Conservation (phyloP, 2,888 invertebrate species). For the Ichneumoninae sp. region DNA sequence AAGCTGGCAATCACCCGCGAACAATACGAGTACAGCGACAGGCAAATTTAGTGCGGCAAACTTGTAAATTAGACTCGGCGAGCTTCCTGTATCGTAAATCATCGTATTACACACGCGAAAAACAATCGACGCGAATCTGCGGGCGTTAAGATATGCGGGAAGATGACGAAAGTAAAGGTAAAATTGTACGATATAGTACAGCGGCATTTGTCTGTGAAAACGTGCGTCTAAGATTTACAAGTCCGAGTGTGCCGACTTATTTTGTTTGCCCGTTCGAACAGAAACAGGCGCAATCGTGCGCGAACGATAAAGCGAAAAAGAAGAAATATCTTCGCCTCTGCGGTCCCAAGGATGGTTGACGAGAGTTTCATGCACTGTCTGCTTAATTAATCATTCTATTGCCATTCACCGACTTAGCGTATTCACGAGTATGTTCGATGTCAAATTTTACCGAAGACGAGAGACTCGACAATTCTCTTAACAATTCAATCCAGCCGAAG, state of each 20-base stretch:
- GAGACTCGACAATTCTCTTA: not conserved
- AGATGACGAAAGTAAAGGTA: not conserved
- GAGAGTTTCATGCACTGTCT: not conserved
- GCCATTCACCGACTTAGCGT: not conserved
- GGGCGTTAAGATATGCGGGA: not conserved
- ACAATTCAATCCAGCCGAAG: not conserved
- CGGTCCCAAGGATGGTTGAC: not conserved
- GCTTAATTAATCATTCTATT: not conserved
- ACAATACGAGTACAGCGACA: not conserved
- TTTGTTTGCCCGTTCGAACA: not conserved
- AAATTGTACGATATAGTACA: not conserved
- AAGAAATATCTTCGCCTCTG: not conserved
- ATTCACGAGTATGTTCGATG: not conserved
- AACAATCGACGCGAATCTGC: not conserved
- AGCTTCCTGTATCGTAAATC: conserved; percentile 31
- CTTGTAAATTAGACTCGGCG: conserved; percentile 28
- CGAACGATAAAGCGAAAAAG: not conserved
- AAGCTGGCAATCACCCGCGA: not conserved
- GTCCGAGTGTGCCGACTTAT: not conserved
- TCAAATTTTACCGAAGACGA: not conserved
- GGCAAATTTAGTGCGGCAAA: not conserved
- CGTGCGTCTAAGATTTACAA: not conserved
- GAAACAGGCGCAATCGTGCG: not conserved
- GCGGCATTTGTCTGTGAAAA: not conserved
- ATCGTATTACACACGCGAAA: not conserved